phyloP scores from a whole-genome alignment of 1,140 invertebrate species.

The Rhopalosiphum padi region DNA sequence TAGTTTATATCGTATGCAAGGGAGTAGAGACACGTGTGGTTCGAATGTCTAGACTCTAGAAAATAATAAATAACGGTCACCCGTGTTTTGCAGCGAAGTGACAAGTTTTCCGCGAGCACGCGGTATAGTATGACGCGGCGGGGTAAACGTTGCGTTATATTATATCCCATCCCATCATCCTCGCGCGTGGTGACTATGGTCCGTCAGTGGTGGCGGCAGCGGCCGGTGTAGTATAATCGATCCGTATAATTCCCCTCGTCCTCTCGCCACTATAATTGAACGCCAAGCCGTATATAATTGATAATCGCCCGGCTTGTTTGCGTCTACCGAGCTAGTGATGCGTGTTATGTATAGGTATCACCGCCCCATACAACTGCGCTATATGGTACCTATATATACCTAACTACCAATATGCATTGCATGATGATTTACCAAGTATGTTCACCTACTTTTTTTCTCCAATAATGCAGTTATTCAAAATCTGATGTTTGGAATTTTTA shows the following conservation, averaged over 20 bases:
- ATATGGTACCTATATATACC: background rate
- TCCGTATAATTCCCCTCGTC: background rate
- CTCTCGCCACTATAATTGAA: background rate
- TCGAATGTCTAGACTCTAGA: background rate
- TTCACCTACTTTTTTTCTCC: too few species aligned
- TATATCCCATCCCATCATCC: background rate
- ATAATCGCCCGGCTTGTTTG: constrained; percentile 34
- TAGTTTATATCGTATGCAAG: background rate
- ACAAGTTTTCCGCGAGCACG: background rate
- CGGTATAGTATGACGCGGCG: background rate
- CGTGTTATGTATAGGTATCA: background rate
- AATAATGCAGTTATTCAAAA: too few species aligned
- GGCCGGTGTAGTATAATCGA: constrained; percentile 7
- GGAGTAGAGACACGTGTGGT: background rate
- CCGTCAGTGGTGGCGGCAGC: background rate
- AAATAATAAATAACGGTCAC: background rate
- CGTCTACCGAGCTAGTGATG: background rate
- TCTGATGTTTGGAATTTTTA: too few species aligned
- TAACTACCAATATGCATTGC: too few species aligned
- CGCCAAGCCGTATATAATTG: constrained; percentile 37
- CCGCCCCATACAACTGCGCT: background rate
- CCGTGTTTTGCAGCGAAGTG: background rate
- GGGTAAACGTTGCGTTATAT: background rate
- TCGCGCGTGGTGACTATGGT: background rate
- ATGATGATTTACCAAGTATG: too few species aligned